Percentiles rank a stretch among this genome's conserved stretches.
These are phyloP conservation scores for Thalassarche chlororhynchos DNA, from an alignment of 2,113 vertebrate genomes.

Conservation along the genomic window DNA sequence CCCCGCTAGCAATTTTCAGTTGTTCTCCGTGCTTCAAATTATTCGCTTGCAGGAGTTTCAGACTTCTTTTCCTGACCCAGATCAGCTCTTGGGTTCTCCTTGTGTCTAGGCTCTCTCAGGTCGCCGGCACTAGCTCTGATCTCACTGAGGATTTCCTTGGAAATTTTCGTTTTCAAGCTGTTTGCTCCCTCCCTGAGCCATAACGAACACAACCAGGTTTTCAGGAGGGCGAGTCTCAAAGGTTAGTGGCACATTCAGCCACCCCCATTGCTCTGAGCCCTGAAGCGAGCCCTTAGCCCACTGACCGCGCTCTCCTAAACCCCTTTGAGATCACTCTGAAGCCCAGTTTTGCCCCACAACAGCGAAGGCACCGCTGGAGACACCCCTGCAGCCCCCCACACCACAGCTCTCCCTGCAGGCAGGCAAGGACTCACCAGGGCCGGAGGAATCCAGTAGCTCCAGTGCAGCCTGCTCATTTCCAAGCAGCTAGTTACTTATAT, in stretches of 20 bases:
- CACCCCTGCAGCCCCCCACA: background rate
- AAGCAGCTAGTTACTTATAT: fast-evolving
- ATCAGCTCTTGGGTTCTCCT: background rate
- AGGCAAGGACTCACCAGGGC: background rate
- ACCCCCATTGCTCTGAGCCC: background rate
- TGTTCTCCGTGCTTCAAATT: fast-evolving
- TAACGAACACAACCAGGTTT: fast-evolving
- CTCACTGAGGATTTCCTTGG: background rate
- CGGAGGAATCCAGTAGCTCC: background rate
- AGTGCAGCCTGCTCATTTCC: fast-evolving
- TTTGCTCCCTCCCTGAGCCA: background rate
- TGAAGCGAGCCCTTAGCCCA: fast-evolving
- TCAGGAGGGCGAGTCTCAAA: background rate
- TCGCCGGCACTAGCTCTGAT: background rate
- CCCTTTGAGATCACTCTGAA: background rate
- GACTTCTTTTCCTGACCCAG: background rate
- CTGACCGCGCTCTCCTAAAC: fast-evolving
- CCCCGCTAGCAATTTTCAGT: fast-evolving
- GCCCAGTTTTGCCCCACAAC: background rate
- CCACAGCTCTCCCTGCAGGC: fast-evolving
- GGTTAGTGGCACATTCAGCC: background rate
- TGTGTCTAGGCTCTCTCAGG: background rate
- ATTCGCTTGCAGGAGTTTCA: background rate
- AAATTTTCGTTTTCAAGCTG: background rate
- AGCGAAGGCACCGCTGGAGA: background rate